phyloP scores from a whole-genome alignment of 2,888 invertebrate genomes.

The Cheilosia vernalis region DNA sequence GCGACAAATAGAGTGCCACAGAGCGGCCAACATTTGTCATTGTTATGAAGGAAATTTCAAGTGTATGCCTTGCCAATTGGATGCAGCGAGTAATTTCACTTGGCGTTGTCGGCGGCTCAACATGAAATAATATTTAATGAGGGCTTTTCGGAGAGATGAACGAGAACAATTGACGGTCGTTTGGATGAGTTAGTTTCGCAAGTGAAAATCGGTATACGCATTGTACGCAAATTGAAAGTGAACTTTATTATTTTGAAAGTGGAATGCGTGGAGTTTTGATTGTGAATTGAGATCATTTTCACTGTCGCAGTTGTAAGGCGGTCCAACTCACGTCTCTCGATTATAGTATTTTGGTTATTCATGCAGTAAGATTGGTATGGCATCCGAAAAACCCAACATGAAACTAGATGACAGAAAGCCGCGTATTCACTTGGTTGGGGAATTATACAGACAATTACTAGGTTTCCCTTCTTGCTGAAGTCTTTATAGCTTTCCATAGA shows the following conservation, averaged over 20 bases:
- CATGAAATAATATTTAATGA: constrained; percentile 39
- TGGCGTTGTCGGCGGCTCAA: constrained; percentile 33
- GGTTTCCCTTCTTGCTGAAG: too few relatives aligned
- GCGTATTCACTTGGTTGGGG: too few relatives aligned
- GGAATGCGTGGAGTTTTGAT: constrained; percentile 18
- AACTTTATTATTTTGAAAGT: constrained; percentile 15
- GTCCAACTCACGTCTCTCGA: too few relatives aligned
- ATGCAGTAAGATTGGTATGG: too few relatives aligned
- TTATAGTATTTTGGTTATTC: too few relatives aligned
- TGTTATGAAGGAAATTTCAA: constrained; percentile 51
- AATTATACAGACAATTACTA: too few relatives aligned
- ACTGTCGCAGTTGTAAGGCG: constrained; percentile 14
- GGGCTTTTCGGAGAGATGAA: background rate
- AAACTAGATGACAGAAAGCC: too few relatives aligned
- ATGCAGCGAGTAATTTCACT: constrained; percentile 44
- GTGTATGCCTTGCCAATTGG: background rate
- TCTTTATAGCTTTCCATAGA: too few relatives aligned
- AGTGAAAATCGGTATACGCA: constrained; percentile 28
- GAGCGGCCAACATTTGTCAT: constrained; percentile 51
- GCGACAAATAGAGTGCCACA: constrained; percentile 23
- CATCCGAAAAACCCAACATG: too few relatives aligned
- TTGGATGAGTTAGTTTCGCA: background rate
- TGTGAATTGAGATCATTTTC: constrained; percentile 20
- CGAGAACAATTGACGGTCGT: constrained; percentile 2
- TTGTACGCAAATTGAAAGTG: constrained; percentile 42